Evolutionary conservation across 2,797 vertebrate species (phyloP).

Genomic region (Neosilurus hyrtlii): DNA sequence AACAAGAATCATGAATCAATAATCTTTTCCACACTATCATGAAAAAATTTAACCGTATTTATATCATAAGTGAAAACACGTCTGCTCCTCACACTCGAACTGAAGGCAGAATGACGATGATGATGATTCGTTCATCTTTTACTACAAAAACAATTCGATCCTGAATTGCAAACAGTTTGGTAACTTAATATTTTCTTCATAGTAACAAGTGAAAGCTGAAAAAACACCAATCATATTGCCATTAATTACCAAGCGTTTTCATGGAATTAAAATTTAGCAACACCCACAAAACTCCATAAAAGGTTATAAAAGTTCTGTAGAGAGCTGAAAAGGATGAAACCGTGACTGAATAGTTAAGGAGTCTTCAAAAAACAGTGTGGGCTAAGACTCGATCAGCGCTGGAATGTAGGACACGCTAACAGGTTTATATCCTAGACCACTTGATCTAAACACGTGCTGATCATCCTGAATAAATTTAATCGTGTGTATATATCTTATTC

Average conservation of each 20-base stretch:
- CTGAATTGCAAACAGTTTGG: background rate
- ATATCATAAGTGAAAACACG: background rate
- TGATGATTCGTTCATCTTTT: background rate
- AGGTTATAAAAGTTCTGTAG: background rate
- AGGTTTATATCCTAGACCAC: background rate
- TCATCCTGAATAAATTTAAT: background rate
- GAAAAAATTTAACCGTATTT: background rate
- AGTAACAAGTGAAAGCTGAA: background rate
- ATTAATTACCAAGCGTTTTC: background rate
- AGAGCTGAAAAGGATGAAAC: background rate
- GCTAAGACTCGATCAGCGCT: background rate
- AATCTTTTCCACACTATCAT: background rate
- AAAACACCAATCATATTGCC: background rate
- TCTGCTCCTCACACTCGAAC: background rate
- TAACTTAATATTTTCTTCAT: background rate
- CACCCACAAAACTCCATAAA: conserved; percentile 11
- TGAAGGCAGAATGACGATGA: background rate
- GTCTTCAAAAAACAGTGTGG: too few relatives aligned
- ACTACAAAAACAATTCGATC: background rate
- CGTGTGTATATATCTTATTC: too few relatives aligned
- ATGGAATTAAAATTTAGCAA: background rate
- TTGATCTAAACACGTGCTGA: background rate
- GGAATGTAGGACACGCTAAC: background rate
- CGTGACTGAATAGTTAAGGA: background rate
- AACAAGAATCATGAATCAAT: background rate